Conservation (phyloP, 2,113 vertebrate genomes). For the Cinclus cinclus region DNA sequence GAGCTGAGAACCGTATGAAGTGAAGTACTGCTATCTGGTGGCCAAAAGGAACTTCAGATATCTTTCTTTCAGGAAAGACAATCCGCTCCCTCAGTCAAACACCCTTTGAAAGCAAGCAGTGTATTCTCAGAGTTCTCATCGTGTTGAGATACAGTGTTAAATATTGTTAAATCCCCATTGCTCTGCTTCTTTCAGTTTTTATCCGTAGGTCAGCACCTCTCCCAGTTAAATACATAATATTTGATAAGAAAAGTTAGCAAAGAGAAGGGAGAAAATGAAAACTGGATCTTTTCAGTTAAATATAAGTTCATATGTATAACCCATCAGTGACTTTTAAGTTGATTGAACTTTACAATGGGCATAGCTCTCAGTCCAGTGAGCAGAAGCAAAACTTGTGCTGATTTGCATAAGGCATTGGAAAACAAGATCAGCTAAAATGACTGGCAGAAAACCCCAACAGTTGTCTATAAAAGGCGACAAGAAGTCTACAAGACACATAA, state of each 20-base stretch:
- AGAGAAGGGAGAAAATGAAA: neutral
- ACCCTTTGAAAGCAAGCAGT: neutral
- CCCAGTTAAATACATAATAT: neutral
- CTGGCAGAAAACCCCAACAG: neutral
- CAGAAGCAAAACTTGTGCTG: neutral
- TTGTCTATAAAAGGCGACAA: neutral
- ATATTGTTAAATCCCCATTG: neutral
- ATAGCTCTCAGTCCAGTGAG: neutral
- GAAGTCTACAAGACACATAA: neutral
- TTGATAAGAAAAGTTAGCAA: neutral
- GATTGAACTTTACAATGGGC: neutral
- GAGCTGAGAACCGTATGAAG: conserved; percentile 18
- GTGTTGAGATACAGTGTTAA: neutral
- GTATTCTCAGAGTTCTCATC: neutral
- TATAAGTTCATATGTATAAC: neutral
- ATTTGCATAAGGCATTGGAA: neutral
- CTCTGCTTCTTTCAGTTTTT: neutral
- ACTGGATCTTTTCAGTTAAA: neutral
- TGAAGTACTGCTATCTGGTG: conserved; percentile 76
- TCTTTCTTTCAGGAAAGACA: neutral
- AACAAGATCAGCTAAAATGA: neutral
- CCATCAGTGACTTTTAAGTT: neutral
- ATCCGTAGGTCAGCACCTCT: neutral
- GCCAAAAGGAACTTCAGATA: conserved; percentile 2
- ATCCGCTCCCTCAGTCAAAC: neutral